A percentile compares a stretch with the other conserved stretches of the same genome.
Conservation (phyloP, 2,113 vertebrate genomes). For the Paratilapia polleni region DNA sequence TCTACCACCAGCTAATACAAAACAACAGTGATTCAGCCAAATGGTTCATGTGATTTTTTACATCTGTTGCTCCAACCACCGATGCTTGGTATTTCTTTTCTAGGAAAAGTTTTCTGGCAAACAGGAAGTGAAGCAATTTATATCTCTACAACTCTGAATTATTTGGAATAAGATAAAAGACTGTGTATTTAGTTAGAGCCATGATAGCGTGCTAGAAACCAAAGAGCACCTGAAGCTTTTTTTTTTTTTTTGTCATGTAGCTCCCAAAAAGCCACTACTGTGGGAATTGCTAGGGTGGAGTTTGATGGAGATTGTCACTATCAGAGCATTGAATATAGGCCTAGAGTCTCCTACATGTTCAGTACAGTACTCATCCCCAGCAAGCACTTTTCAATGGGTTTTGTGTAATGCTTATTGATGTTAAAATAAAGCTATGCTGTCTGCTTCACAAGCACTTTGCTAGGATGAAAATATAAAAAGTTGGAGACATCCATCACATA, state of each 20-base stretch:
- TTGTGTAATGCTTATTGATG: neutral
- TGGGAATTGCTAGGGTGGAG: too few relatives aligned
- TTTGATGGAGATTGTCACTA: neutral
- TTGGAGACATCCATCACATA: neutral
- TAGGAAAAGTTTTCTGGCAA: neutral
- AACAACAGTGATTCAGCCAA: conserved; percentile 26
- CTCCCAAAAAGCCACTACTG: neutral
- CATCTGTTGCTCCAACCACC: conserved; percentile 44
- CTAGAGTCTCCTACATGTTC: neutral
- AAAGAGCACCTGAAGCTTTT: neutral
- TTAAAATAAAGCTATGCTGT: neutral
- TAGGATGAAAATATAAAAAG: neutral
- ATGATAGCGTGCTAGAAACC: neutral
- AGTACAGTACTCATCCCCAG: neutral
- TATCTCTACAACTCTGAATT: neutral
- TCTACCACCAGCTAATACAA: conserved; percentile 26
- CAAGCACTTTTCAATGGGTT: neutral
- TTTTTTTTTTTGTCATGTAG: neutral
- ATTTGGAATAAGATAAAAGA: neutral
- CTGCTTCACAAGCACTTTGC: neutral
- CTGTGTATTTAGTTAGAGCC: neutral
- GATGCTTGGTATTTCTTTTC: conserved; percentile 25
- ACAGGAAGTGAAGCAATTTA: conserved; percentile 43
- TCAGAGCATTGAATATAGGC: too few relatives aligned
- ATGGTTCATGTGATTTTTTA: conserved; percentile 26